Percentiles rank a stretch among this genome's conserved stretches.
These are phyloP conservation scores for Halocynthia aurantium DNA, from an alignment of 23 tunicate genomes.

Conservation along the genomic window DNA sequence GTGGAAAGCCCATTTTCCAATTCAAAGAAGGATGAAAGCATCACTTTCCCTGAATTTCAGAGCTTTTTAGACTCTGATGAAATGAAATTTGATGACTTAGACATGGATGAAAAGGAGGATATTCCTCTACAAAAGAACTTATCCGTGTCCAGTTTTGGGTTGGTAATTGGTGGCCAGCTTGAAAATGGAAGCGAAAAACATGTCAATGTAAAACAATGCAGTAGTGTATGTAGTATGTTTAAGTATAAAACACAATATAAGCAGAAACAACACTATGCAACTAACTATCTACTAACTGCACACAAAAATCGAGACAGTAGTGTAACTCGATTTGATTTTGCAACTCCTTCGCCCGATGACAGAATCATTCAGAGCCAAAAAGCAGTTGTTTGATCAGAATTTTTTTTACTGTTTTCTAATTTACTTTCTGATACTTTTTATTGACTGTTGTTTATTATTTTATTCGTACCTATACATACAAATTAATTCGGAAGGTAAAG, in stretches of 20 bases:
- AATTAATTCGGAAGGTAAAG: no score
- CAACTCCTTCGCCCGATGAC: constrained; percentile 25
- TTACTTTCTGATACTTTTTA: no score
- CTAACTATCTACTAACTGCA: neutral
- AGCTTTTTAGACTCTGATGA: neutral
- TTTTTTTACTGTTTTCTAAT: neutral
- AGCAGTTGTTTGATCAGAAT: constrained; percentile 3
- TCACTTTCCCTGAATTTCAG: neutral
- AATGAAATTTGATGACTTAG: constrained; percentile 19
- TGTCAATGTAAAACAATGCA: no score
- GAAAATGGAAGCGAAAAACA: no score
- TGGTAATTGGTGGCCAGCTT: no score
- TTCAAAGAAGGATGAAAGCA: neutral
- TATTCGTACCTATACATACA: no score
- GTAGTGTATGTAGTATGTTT: no score
- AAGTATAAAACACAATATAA: no score
- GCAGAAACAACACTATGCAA: no score
- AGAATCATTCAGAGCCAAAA: constrained; percentile 9
- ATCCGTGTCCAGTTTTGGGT: no score
- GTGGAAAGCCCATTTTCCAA: no score
- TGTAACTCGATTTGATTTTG: constrained; percentile 11
- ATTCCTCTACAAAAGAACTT: neutral
- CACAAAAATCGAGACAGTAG: constrained; percentile 3
- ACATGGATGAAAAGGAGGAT: neutral
- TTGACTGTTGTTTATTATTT: no score